These are phyloP conservation scores for Dysidea cf. avara DNA, from an alignment of 37 sponge, comb jelly and placozoan species.

Conservation along the genomic window DNA sequence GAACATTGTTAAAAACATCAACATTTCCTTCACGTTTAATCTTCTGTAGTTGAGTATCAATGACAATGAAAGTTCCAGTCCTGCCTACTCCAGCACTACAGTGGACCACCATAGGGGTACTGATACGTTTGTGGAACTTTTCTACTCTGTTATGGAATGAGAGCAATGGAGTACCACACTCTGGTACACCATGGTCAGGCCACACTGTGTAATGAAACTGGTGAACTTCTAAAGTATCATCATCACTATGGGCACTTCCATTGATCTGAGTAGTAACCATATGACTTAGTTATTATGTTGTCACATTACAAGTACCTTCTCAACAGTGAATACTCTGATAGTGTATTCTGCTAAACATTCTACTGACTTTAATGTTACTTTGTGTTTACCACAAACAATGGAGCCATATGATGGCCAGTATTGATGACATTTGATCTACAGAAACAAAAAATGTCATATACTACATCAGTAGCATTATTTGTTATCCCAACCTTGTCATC, in stretches of 20 bases:
- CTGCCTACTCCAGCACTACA: conserved; percentile 96
- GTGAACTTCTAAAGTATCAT: conserved; percentile 54
- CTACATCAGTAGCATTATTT: no score
- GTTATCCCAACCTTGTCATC: conserved; percentile 56
- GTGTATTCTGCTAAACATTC: conserved; percentile 83
- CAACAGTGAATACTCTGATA: conserved; percentile 71
- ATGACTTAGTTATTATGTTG: no score
- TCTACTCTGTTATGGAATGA: conserved; percentile 78
- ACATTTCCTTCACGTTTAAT: conserved; percentile 64
- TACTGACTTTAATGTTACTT: conserved; percentile 74
- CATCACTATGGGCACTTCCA: no score
- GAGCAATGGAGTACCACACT: conserved; percentile 83
- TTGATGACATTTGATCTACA: no score
- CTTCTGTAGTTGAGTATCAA: no score
- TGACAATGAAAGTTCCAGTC: conserved; percentile 91
- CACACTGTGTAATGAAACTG: conserved; percentile 92
- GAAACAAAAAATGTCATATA: no score
- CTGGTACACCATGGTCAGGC: conserved; percentile 97
- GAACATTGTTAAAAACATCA: conserved; percentile 81
- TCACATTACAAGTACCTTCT: conserved; percentile 35
- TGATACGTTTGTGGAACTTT: conserved; percentile 48
- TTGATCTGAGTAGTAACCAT: no score
- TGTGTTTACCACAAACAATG: conserved; percentile 69
- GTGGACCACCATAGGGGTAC: conserved; percentile 81
- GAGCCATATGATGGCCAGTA: conserved; percentile 82